Evolutionary conservation across 2,888 invertebrate species (phyloP), one percentile per base, ranked within the genome.

Genomic region (Agonopterix heracliana): DNA sequence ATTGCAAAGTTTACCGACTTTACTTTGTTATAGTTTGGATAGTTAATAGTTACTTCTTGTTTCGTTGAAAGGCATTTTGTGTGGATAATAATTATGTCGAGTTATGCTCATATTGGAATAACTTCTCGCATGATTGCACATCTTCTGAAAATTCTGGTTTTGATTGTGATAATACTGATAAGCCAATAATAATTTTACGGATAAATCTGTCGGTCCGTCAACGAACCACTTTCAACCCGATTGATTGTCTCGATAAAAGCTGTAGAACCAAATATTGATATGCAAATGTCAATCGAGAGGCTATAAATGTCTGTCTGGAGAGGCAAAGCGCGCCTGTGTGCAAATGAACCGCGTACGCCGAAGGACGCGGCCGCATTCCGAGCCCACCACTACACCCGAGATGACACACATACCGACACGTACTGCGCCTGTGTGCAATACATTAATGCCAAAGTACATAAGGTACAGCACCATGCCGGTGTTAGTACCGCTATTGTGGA

Each of bases 301-400:
- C 73, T 74, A 81, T 83, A 82, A 81, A 82, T 56, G 61, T 59
- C 57, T 63, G 66, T 62, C 74, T 73, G 75, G 66, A 71, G 69
- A 68, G 63, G 66, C 12, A 12, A 57, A 61, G 72, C 73, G 67
- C 68, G 81, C 67, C 76, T 79, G 78, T 84, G 82, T 84, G 87
- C 85, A 84, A 85, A 84, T 84, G 84, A 82, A 78, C 75, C 77
- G 77, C 76, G 81, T 80, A 79, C 78, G 78, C 67, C 82, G 86
- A 87, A 87, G 87, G 87, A 87, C 87, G 85, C 77, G 86, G 77
- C 85, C 87, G 86, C 87, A 87, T 87, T 87, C 87, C 87, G 62
- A 67, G 61, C 74, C 66, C 78, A 78, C 81, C 68, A 77, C 72
- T 68, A 78, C 81, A 78, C 59, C 58, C 69, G 71, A 75, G 75